A percentile compares a stretch with the other conserved stretches of the same genome.
Conservation (phyloP, 1,140 invertebrate species). For the Lineus longissimus region DNA sequence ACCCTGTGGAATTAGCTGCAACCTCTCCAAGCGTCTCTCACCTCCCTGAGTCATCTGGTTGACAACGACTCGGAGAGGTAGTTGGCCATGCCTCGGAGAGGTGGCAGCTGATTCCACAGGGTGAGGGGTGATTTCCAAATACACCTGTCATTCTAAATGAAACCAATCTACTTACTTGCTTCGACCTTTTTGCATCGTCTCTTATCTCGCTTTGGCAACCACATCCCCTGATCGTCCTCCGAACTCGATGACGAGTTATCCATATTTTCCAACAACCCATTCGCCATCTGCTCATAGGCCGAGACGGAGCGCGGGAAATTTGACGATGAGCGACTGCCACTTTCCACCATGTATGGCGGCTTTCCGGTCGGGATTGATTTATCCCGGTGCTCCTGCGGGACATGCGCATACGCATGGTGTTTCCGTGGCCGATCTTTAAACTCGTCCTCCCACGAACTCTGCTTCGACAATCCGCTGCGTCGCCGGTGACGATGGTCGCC, state of each 20-base stretch:
- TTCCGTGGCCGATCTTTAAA: slow-evolving; percentile 30
- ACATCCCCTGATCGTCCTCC: slow-evolving; percentile 34
- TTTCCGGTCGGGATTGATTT: slow-evolving; percentile 29
- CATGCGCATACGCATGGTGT: slow-evolving; percentile 42
- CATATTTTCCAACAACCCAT: slow-evolving; percentile 27
- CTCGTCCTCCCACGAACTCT: slow-evolving; percentile 42
- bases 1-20: too few relatives aligned
- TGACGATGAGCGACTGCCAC: slow-evolving; percentile 23
- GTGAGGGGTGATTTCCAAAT: too few relatives aligned
- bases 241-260: slow-evolving; percentile 28
- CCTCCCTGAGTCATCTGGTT: too few relatives aligned
- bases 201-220: slow-evolving; percentile 36
- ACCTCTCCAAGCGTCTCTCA: too few relatives aligned
- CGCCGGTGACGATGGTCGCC: slow-evolving; percentile 28
- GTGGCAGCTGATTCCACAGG: too few relatives aligned
- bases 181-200: slow-evolving; percentile 26
- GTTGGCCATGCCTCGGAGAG: too few relatives aligned
- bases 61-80: too few relatives aligned
- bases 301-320: slow-evolving; percentile 36
- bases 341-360: slow-evolving; percentile 29
- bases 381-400: slow-evolving; percentile 44
- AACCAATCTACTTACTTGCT: slow-evolving; percentile 50
- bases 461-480: slow-evolving; percentile 31
- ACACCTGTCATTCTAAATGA: too few relatives aligned
- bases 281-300: slow-evolving; percentile 35